phyloP scores from a whole-genome alignment of 1,140 invertebrate species.

The Aricia agestis region DNA sequence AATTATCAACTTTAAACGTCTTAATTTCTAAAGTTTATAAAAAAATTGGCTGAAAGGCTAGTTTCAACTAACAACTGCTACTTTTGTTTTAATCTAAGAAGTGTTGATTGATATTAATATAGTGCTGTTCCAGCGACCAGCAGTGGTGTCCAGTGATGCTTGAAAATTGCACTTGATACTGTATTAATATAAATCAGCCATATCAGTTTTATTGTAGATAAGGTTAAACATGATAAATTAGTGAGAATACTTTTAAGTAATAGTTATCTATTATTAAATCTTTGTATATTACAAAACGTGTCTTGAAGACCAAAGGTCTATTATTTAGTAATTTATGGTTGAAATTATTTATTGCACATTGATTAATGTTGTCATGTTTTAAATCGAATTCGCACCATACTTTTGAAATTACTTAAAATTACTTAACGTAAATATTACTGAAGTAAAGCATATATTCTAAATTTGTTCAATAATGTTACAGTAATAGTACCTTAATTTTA shows the following conservation, averaged over 20 bases:
- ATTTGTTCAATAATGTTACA: constrained; percentile 37
- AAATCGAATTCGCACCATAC: constrained; percentile 17
- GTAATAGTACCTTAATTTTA: constrained; percentile 47
- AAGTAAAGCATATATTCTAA: constrained; percentile 72
- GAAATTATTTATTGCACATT: constrained; percentile 20
- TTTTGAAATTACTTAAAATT: constrained; percentile 9
- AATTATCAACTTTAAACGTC: no score
- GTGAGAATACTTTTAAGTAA: constrained; percentile 36
- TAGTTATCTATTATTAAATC: constrained; percentile 18
- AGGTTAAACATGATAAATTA: constrained; percentile 25
- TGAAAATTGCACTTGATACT: not conserved
- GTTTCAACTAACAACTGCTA: no score
- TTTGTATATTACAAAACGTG: constrained; percentile 18
- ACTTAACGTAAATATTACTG: constrained; percentile 24
- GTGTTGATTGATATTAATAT: no score
- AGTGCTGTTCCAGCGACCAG: no score
- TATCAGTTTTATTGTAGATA: not conserved
- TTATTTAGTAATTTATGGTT: constrained; percentile 11
- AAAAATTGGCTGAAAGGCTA: no score
- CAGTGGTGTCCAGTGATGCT: not conserved
- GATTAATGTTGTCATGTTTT: constrained; percentile 15
- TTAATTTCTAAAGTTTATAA: no score
- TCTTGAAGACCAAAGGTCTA: constrained; percentile 2
- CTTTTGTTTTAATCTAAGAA: no score
- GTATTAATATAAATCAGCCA: not conserved